Conservation (phyloP, 2,113 vertebrate species). For the Chaetorhynchus papuensis region DNA sequence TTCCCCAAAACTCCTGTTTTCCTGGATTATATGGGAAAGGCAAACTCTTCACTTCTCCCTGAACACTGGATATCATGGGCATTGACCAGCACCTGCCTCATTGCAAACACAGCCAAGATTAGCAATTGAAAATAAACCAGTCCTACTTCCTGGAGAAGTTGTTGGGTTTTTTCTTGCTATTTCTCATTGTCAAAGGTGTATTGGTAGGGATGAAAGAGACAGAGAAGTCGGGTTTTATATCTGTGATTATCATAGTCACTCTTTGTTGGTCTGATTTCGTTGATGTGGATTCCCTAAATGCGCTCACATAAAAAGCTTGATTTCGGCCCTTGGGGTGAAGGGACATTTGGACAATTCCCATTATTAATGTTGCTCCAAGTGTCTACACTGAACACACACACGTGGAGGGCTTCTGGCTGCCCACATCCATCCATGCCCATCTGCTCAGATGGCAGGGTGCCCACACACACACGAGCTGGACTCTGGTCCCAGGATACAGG, state of each 20-base stretch:
- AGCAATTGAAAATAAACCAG: not conserved
- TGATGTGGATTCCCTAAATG: not conserved
- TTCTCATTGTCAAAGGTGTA: not conserved
- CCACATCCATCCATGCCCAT: not conserved
- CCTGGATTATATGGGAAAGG: not conserved
- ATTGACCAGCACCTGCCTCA: not conserved
- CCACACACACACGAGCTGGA: not conserved
- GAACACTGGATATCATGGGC: not conserved
- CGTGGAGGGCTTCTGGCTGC: not conserved
- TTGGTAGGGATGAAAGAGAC: not conserved
- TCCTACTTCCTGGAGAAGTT: not conserved
- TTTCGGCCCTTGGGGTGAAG: not conserved
- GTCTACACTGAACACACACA: not conserved
- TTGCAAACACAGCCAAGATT: not conserved
- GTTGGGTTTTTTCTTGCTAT: not conserved
- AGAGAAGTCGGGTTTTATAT: not conserved
- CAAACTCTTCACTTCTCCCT: not conserved
- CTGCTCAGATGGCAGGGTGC: conserved; percentile 2
- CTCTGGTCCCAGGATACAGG: not conserved
- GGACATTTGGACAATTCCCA: not conserved
- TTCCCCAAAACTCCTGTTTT: not conserved
- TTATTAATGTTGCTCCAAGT: not conserved
- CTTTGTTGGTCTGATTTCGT: not conserved
- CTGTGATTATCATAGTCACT: not conserved
- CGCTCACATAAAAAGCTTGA: not conserved